Evolutionary conservation across 2,113 vertebrate species (phyloP).

Genomic region (Cnemophilus loriae): DNA sequence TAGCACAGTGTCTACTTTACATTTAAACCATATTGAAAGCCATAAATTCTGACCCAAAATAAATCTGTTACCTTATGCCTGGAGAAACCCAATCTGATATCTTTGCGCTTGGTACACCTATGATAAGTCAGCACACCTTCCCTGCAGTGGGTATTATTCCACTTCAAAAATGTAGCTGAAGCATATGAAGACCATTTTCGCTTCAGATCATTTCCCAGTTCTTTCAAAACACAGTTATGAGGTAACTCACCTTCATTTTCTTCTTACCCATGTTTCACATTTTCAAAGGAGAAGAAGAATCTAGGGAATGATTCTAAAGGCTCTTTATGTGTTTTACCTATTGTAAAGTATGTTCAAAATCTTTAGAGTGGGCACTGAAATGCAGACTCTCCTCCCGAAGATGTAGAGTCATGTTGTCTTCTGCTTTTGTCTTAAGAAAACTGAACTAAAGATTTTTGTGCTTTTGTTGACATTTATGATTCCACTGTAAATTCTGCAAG

Average conservation of each 20-base stretch:
- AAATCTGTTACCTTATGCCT: not conserved
- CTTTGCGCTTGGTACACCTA: not conserved
- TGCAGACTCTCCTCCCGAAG: not conserved
- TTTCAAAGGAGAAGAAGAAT: not conserved
- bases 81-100: not conserved
- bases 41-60: not conserved
- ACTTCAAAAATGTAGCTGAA: not conserved
- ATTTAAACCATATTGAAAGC: not conserved
- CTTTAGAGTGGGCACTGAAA: accelerated
- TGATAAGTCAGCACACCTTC: not conserved
- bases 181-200: not conserved
- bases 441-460: not conserved
- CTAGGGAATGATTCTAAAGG: not conserved
- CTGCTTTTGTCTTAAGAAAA: not conserved
- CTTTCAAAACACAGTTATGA: not conserved
- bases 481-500: not conserved
- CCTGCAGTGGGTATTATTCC: not conserved
- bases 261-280: not conserved
- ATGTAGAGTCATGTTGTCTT: not conserved
- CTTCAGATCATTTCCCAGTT: not conserved
- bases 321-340: not conserved
- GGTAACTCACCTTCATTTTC: not conserved
- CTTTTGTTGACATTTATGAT: not conserved
- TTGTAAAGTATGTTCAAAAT: not conserved
- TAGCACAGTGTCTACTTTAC: not conserved